Evolutionary conservation across 2,797 vertebrate genomes (phyloP), one percentile per base, ranked within the genome.

Genomic region (Garrulus glandarius): DNA sequence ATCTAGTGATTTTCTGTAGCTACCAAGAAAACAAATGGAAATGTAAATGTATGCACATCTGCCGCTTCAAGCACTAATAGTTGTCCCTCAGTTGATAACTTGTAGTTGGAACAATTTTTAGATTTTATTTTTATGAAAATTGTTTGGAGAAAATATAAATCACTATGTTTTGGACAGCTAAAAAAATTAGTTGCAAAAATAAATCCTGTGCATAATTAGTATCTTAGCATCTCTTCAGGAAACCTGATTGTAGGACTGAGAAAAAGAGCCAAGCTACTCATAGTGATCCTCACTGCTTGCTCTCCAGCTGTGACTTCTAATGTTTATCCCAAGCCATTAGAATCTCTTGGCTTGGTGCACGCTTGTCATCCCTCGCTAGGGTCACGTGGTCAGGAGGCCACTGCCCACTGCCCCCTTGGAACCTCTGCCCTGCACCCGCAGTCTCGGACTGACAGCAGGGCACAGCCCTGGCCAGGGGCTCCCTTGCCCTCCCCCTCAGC

Each of bases 71-170:
- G 59, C 57, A 37, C 77, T 88, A 78, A 61, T 72, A 79, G 94
- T 86, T 88, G 87, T 87, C 55, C 89, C 69, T 78, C 55, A 6
- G 34, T 44, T 92, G 85, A 82, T 76, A 87, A 60, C 56, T 94
- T 72, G 69, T 88, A 63, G 56, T 82, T 92, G 27, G n/a, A 95
- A 87, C 61, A 59, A 72, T 88, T 92, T 95, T 76, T 88, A 80
- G 56, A 70, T 88, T 94, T 89, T 94, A 77, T 63, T 95, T 89
- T 64, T n/a, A 14, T 70, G 59, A 88, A 93, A 81, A 81, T 56
- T 39, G 22, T 92, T 95, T 43, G 24, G 47, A 81, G 64, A 86
- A 90, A 94, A 79, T 77, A 67, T 11, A 87, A 75, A 57, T 85
- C 61, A 55, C 44, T 21, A 1, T 55, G 50, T 27, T 94, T 91